Conservation (phyloP, 2,888 invertebrate species). For the Torymus aiolomorphi region DNA sequence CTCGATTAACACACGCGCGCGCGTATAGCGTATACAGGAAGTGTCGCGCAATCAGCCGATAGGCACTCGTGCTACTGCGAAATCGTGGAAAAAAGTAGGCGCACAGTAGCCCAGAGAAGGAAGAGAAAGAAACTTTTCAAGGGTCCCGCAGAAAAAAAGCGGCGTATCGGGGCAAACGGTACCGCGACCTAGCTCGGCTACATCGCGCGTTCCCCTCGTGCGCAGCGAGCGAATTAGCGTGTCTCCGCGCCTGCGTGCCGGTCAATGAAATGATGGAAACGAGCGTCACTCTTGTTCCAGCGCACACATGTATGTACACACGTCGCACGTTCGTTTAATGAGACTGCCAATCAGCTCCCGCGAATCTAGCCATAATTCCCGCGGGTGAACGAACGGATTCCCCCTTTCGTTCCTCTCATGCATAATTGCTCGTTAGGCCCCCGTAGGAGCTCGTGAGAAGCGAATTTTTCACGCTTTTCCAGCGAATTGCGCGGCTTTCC, state of each 20-base stretch:
- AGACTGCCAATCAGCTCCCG: conserved; percentile 25
- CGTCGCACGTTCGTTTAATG: conserved; percentile 19
- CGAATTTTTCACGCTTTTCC: conserved; percentile 22
- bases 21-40: too few relatives aligned
- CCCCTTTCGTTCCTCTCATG: neutral
- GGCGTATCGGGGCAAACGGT: conserved; percentile 14
- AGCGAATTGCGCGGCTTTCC: neutral
- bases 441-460: neutral
- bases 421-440: neutral
- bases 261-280: too few relatives aligned
- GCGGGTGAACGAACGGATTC: conserved; percentile 31
- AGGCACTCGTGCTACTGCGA: too few relatives aligned
- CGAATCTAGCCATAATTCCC: neutral
- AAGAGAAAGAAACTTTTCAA: neutral
- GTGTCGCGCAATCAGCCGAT: too few relatives aligned
- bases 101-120: neutral
- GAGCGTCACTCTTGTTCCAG: too few relatives aligned
- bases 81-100: neutral
- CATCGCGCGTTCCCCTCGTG: neutral
- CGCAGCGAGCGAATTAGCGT: neutral
- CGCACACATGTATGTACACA: neutral
- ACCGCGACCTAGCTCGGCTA: conserved; percentile 21
- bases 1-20: too few relatives aligned
- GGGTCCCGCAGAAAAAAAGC: neutral
- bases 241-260: neutral